Conservation (phyloP, 2,888 invertebrate genomes). For the Polia nebulosa region DNA sequence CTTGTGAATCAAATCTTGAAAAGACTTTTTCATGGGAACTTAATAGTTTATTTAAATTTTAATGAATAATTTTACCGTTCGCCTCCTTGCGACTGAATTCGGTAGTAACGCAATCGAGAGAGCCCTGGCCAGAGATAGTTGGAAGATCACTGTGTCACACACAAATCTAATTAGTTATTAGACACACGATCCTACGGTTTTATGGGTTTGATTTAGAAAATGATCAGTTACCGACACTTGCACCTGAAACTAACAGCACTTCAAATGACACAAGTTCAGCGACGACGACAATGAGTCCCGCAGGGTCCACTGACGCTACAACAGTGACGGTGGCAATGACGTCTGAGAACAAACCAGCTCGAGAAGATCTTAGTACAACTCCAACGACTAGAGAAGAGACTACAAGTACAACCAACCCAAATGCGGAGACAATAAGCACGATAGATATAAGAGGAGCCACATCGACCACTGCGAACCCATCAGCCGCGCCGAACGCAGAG, state of each 20-base stretch:
- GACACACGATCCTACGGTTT: constrained; percentile 93
- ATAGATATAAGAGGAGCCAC: constrained; percentile 72
- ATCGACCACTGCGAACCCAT: constrained; percentile 72
- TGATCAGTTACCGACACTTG: constrained; percentile 78
- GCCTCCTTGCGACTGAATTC: too few species aligned
- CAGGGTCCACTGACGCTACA: constrained; percentile 53
- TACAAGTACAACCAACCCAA: constrained; percentile 71
- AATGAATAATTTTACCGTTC: too few species aligned
- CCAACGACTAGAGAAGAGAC: constrained; percentile 76
- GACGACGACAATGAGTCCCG: constrained; percentile 60
- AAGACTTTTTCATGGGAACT: too few species aligned
- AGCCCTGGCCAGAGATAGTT: background rate
- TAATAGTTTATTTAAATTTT: too few species aligned
- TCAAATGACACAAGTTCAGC: constrained; percentile 67
- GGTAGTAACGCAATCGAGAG: too few species aligned
- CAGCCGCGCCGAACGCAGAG: constrained; percentile 76
- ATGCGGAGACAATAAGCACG: constrained; percentile 75
- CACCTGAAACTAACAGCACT: constrained; percentile 70
- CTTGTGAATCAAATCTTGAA: background rate
- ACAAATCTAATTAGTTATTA: too few species aligned
- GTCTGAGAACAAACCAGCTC: constrained; percentile 66
- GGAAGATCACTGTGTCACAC: constrained; percentile 92
- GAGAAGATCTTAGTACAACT: constrained; percentile 69
- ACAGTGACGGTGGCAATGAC: constrained; percentile 63
- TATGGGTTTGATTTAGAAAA: constrained; percentile 95